Base-by-base conservation (phyloP, 1,140 invertebrate genomes). In the Amyelois transitella region DNA sequence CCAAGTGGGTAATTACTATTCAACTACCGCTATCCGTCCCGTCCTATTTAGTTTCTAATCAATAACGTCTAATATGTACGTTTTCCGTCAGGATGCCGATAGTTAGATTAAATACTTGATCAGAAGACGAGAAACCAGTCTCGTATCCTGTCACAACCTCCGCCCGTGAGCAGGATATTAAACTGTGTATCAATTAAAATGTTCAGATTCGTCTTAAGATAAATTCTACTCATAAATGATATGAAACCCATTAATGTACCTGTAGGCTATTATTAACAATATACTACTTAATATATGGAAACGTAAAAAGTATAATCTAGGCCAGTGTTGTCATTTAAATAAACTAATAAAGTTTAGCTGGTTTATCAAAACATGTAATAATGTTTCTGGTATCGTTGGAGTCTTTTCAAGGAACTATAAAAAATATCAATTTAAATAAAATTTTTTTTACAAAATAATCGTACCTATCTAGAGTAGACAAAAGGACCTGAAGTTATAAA, bases 81-180 rank as follows among this genome's bases (percentile, higher is more conserved):
- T 38, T 38, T 38, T 38, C 32, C 32, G 32, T 38, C 17, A 38
- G 32, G 53, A 61, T 56, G 55, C 55, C 18, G 50, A 61, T 54
- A 61, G 58, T 60, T 60, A 60, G 28, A 38, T 38, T 38, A 38
- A 38, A 14, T 4, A 22, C 44, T 43, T 6, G 18, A 50, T 55
- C 49, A 43, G 12, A 12, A 38, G n/a, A 32, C 17, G 6, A 32
- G 49, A 53, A 61, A 61, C 53, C 53, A 56, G 59, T 61, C 53
- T 58, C 55, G 38, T 51, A 55, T 53, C 48, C 55, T 58, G 55
- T 49, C 51, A 18, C 18, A 44, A 43, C 45, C 45, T 21, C 18
- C 17, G 12, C 32, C n/a, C 17, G 32, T 14, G 32, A 38, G 6
- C 12, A 8, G 12, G n/a, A 3, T 14, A 38, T 2, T 24, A 24